Base-by-base conservation (phyloP, 2,888 invertebrate species). In the Ferdinandea cuprea region DNA sequence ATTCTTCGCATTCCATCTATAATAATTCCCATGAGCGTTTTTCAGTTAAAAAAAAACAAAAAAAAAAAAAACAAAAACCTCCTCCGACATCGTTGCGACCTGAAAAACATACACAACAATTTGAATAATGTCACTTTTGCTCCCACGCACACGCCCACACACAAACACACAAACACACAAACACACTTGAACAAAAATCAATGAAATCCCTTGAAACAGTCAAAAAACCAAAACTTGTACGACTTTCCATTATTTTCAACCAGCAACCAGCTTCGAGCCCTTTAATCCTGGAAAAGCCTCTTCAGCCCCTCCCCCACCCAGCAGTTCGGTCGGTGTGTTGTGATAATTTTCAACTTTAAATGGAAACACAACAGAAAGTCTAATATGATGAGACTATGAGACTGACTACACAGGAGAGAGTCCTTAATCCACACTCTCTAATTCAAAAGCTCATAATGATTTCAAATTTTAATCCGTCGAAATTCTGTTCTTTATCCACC, bases 381-480 rank as follows among this genome's bases (percentile, higher is more conserved):
- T 74, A 74, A 56, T 68, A 56, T 69, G 42, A 44, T 8, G 19
- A 17, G 9, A 35, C 35, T 35, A 59, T n/a, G n/a, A n/a, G n/a
- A n/a, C n/a, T n/a, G n/a, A n/a, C 56, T 44, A 21, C 19, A 7
- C 8, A 19, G 11, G 25, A 40, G 11, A 15, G 15, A 21, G 13
- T 56, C 9, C 44, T 30, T 46, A 32, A 44, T n/a, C 59, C 44
- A 17, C 19, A 19, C 19, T 17, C 35, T 68, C 52, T 61, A 76
- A 76, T 61, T 72, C 46, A 21, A 59, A 46, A 73, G 65, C 68
- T 68, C 68, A 69, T 80, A 68, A 80, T 73, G 68, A 73, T 79
- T 73, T 68, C 59, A 73, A 79, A 73, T 48, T 63, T 80, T 63
- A 74, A 80, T 80, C 79, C 37, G 32, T 21, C 52, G 42, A 48